These are phyloP conservation scores for Philopotamus ludificatus DNA, from an alignment of 1,140 invertebrate genomes.

Conservation along the genomic window DNA sequence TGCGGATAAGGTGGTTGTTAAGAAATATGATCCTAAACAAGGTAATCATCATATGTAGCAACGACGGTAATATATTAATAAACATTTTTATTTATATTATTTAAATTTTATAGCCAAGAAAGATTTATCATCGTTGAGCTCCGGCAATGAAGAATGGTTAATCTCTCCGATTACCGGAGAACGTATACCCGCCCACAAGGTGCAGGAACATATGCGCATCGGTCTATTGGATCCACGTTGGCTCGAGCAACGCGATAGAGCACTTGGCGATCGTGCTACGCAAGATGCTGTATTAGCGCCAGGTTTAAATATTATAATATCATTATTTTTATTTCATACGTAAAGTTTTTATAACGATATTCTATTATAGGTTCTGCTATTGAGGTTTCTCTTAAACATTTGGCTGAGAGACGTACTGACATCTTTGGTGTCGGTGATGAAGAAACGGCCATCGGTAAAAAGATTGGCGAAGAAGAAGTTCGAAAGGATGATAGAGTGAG, in stretches of 20 bases:
- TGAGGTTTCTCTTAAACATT: constrained; percentile 90
- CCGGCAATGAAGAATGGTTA: constrained; percentile 82
- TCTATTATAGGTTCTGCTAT: constrained; percentile 74
- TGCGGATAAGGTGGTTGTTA: constrained; percentile 93
- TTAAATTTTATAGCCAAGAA: constrained; percentile 45
- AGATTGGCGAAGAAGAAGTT: constrained; percentile 94
- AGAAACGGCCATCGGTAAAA: constrained; percentile 98
- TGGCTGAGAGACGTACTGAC: constrained; percentile 98
- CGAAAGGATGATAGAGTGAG: constrained; percentile 74
- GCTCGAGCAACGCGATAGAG: constrained; percentile 89
- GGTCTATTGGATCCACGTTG: constrained; percentile 96
- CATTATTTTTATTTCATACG: background rate
- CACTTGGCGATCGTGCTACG: constrained; percentile 51
- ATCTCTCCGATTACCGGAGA: constrained; percentile 98
- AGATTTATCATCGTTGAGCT: constrained; percentile 59
- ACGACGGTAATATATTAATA: background rate
- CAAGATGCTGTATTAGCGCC: constrained; percentile 54
- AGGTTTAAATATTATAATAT: constrained; percentile 39
- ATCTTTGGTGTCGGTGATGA: constrained; percentile 99
- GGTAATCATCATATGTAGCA: constrained; percentile 44
- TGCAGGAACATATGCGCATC: constrained; percentile 97
- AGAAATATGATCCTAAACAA: constrained; percentile 97
- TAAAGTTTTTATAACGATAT: background rate
- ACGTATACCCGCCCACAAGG: constrained; percentile 93
- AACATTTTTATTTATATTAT: background rate